Percentiles rank a stretch among this genome's conserved stretches.
Conservation (phyloP, 2,797 vertebrate genomes). For the Novumbra hubbsi region DNA sequence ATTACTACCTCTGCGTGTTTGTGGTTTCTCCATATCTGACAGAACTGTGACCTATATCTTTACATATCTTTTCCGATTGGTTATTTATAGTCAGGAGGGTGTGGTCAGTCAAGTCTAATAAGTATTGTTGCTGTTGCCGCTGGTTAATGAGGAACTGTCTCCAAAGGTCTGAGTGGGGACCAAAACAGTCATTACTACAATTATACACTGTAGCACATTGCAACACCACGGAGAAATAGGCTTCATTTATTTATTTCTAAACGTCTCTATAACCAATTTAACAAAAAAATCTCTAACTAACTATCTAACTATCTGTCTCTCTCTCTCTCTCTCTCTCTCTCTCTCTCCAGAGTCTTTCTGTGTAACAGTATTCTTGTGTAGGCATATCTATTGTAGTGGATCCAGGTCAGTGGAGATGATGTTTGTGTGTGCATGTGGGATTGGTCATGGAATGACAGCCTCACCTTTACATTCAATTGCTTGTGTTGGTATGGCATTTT, state of each 20-base stretch:
- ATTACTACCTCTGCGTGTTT: too few relatives aligned
- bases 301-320: not conserved
- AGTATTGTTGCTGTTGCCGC: slow-evolving; percentile 46
- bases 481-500: not conserved
- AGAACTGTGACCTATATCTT: slow-evolving; percentile 8
- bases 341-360: slow-evolving; percentile 40
- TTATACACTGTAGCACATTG: slow-evolving; percentile 36
- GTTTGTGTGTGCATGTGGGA: slow-evolving; percentile 19
- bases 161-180: slow-evolving; percentile 48
- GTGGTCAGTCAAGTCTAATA: slow-evolving; percentile 36
- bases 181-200: slow-evolving; percentile 69
- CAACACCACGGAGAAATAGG: not conserved
- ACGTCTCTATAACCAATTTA: not conserved
- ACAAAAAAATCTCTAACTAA: not conserved
- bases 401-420: slow-evolving; percentile 62
- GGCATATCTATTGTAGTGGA: slow-evolving; percentile 52
- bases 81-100: slow-evolving; percentile 23
- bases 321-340: not conserved
- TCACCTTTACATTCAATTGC: slow-evolving; percentile 61
- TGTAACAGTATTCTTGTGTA: slow-evolving; percentile 54
- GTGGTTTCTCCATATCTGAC: not conserved
- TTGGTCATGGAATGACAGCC: slow-evolving; percentile 58
- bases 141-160: slow-evolving; percentile 44
- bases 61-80: slow-evolving; percentile 18
- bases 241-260: slow-evolving; percentile 4